Base-by-base conservation (phyloP, 1,140 invertebrate genomes). In the Aphaenogaster ashmeadi region DNA sequence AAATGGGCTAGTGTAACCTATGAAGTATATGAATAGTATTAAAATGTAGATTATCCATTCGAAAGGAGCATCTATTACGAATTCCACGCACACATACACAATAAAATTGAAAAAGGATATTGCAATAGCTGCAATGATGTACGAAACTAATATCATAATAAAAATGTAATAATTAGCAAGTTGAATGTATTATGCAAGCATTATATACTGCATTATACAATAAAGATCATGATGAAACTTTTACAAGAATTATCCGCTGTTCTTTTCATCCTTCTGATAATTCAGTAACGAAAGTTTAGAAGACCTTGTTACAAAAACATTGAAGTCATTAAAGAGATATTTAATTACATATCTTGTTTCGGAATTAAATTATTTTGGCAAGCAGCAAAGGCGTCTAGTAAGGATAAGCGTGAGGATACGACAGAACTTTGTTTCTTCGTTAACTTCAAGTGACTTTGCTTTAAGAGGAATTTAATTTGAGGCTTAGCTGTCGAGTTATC, bases 391-490 rank as follows among this genome's bases (percentile, higher is more conserved):
- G 27, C 69, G 62, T 38, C 44, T 47, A 41, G 41, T 60, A 83
- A 83, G 21, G 18, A 27, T 27, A 27, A 27, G 41, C 54, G 33
- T 50, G 21, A 71, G 9, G 13, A 9, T 69, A 74, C 33, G 47
- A 41, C 4, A 33, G 38, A 83, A 83, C 80, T 84, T 84, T 50
- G 80, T 84, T 84, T 15, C 80, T 50, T 74, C 69, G 80, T 84
- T 84, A 84, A 83, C 67, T 83, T 74, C 5, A 15, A 75, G 67
- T 60, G 80, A 83, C 69, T 84, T 74, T 74, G 27, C 80, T 83
- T 84, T 62, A 84, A 75, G 27, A 84, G 69, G 27, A 75, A 84
- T 84, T 84, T 84, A 84, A 84, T 84, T 84, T 84, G 69, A 84
- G 80, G 80, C 80, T 84, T 84, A 75, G 38, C 80, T 50, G 8